Evolutionary conservation across 2,797 vertebrate species (phyloP), one percentile per base, ranked within the genome.

Genomic region (Hapalemur alaotrensis): DNA sequence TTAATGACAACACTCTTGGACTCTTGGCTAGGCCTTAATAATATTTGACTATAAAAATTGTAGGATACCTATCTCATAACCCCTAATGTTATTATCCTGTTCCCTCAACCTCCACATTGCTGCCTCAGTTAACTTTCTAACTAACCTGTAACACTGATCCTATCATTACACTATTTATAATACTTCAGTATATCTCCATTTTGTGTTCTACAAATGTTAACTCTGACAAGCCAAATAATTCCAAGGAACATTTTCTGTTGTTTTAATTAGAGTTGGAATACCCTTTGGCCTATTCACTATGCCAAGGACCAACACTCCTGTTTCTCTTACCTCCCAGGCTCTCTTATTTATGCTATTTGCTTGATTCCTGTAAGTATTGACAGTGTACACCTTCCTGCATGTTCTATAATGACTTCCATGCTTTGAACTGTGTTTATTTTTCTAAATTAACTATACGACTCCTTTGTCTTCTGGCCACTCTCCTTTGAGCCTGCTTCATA

Each of bases 241-340:
- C 7, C 25, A 76, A 63, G 25, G 30, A 28, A 30, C 0, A 59
- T 2, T n/a, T 70, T 59, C 67, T 54, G 17, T 50, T 61, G 48
- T 30, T 76, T 67, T 78, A 61, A 70, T 70, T n/a, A 70, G 2
- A 50, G 43, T 72, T 61, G 67, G 25, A 46, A 57, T 83, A 28
- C 25, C 14, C 3, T 59, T 69, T 75, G 22, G 2, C 30, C 28
- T 65, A 14, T 22, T 1, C 2, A 57, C 25, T 32, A 4, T 20
- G 7, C 1, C 35, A 48, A 2, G 0, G 32, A 9, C 4, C 14
- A 79, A 12, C 4, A 38, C 2, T 57, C 1, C 5, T 54, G 11
- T 85, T 75, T 38, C 3, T n/a, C 3, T 70, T 12, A 52, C 5
- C n/a, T 80, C 22, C 7, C 30, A 2, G 12, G 10, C 48, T 84